These are phyloP conservation scores for Pseudomyrmex sp. DNA, from an alignment of 1,140 invertebrate species.

Conservation along the genomic window DNA sequence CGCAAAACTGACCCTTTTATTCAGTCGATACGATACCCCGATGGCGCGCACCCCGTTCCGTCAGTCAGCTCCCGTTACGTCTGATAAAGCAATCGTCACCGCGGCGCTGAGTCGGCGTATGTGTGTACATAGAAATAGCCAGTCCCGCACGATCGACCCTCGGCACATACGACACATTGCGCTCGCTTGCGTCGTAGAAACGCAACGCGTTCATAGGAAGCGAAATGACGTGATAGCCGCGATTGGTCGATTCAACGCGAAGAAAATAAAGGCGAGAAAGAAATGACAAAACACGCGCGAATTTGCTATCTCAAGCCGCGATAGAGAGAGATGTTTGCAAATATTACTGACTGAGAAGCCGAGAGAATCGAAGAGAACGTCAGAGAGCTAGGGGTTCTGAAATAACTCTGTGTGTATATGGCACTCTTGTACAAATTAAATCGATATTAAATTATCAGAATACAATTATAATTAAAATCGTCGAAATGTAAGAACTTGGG, in stretches of 20 bases:
- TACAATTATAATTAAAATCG: no score
- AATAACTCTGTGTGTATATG: not conserved
- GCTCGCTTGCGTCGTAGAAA: conserved; percentile 35
- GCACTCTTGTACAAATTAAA: no score
- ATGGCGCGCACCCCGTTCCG: conserved; percentile 51
- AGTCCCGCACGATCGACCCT: conserved; percentile 41
- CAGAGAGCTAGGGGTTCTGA: not conserved
- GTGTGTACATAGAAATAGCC: conserved; percentile 39
- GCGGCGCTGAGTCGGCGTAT: conserved; percentile 20
- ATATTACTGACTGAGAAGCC: conserved; percentile 22
- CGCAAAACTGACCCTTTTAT: conserved; percentile 33
- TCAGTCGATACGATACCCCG: conserved; percentile 12
- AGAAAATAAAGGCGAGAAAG: not conserved
- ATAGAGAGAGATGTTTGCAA: conserved; percentile 30
- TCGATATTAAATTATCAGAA: no score
- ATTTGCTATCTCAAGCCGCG: conserved; percentile 17
- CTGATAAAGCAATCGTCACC: conserved; percentile 53
- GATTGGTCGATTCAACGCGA: conserved; percentile 1
- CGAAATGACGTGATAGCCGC: conserved; percentile 16
- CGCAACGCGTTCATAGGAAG: conserved; percentile 29
- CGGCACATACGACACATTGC: not conserved
- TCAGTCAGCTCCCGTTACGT: conserved; percentile 47
- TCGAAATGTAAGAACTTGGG: no score
- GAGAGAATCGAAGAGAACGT: not conserved
- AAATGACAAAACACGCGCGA: not conserved